Percentiles rank a stretch among this genome's conserved stretches.
Conservation (phyloP, 2,888 invertebrate genomes). For the Diarsia rubi region DNA sequence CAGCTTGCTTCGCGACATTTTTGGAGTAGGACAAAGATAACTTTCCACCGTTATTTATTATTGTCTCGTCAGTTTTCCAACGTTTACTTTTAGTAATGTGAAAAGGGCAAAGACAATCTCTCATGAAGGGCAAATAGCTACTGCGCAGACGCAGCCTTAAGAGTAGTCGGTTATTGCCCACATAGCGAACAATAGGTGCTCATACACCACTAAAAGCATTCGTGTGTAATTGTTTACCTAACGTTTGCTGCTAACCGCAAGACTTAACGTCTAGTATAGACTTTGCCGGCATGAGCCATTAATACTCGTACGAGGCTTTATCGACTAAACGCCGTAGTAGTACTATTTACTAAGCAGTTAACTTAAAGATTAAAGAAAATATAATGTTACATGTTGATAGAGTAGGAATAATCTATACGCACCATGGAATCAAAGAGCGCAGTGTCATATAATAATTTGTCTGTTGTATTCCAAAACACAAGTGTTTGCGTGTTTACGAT, state of each 20-base stretch:
- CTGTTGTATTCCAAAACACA: slow-evolving; percentile 83
- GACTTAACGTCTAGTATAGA: slow-evolving; percentile 65
- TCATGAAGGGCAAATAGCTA: slow-evolving; percentile 68
- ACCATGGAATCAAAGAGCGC: slow-evolving; percentile 43
- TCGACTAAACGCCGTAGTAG: slow-evolving; percentile 25
- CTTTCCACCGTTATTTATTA: slow-evolving; percentile 67
- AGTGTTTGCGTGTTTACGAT: slow-evolving; percentile 88
- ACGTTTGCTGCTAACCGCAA: slow-evolving; percentile 73
- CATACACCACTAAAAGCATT: slow-evolving; percentile 79
- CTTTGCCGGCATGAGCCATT: slow-evolving; percentile 60
- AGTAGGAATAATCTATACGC: slow-evolving; percentile 16
- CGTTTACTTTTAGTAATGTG: slow-evolving; percentile 34
- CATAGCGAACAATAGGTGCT: slow-evolving; percentile 79
- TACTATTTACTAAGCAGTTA: slow-evolving; percentile 17
- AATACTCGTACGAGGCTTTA: slow-evolving; percentile 47
- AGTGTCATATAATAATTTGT: slow-evolving; percentile 75
- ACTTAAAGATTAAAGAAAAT: slow-evolving; percentile 10
- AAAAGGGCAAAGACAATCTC: slow-evolving; percentile 68
- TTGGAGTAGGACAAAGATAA: slow-evolving; percentile 68
- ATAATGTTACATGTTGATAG: not conserved
- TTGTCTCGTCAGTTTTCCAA: slow-evolving; percentile 38
- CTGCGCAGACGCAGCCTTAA: slow-evolving; percentile 68
- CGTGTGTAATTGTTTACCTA: slow-evolving; percentile 80
- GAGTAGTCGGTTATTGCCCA: slow-evolving; percentile 71
- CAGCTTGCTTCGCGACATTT: slow-evolving; percentile 63